Evolutionary conservation across 2,797 vertebrate genomes (phyloP).

Genomic region (Poecilia wingei): DNA sequence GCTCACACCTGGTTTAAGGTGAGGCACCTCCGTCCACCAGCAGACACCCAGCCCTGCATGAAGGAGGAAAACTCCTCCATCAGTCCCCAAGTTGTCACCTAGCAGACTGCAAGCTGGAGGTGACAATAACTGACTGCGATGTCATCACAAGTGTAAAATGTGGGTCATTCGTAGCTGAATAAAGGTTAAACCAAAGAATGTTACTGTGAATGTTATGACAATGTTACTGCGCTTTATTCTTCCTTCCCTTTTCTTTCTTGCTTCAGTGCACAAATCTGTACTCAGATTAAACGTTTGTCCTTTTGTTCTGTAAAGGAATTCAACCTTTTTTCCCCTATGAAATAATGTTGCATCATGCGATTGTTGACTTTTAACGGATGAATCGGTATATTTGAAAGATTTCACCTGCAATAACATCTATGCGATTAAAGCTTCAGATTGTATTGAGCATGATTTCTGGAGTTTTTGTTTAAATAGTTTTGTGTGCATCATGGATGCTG

Average conservation of each 20-base stretch:
- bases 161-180: neutral
- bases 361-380: neutral
- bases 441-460: neutral
- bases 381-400: neutral
- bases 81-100: neutral
- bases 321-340: neutral
- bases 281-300: neutral
- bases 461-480: neutral
- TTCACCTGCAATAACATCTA: neutral
- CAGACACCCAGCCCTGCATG: neutral
- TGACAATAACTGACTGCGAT: neutral
- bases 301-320: neutral
- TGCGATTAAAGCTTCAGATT: neutral
- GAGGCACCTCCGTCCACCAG: neutral
- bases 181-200: neutral
- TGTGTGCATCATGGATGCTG: neutral
- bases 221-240: neutral
- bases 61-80: neutral
- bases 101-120: neutral
- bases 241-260: neutral
- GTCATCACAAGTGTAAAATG: constrained; percentile 1
- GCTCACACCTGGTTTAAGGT: neutral
- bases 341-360: neutral
- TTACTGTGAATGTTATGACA: neutral
- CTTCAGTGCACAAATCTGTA: neutral